A percentile compares a stretch with the other conserved stretches of the same genome.
phyloP scores from a whole-genome alignment of 2,797 vertebrate genomes.

The Thamnophis elegans region DNA sequence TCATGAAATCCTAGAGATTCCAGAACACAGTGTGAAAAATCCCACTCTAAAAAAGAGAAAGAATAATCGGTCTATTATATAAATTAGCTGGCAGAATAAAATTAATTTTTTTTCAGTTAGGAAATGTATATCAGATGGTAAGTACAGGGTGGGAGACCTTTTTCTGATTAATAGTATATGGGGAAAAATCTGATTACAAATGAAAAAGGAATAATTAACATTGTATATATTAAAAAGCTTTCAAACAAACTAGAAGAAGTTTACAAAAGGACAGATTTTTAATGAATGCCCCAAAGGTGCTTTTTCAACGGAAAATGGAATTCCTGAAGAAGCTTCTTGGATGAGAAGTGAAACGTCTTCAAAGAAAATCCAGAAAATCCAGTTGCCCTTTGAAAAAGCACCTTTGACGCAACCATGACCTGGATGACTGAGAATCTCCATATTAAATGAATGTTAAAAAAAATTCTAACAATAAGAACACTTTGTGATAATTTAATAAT shows the following conservation, averaged over 20 bases:
- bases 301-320: too few species aligned
- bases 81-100: not conserved
- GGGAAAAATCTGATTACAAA: not conserved
- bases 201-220: not conserved
- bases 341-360: too few species aligned
- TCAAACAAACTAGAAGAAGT: not conserved
- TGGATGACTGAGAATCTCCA: too few species aligned
- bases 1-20: not conserved
- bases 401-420: too few species aligned
- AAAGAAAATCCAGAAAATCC: too few species aligned
- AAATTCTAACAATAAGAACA: not conserved
- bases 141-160: not conserved
- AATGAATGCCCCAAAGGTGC: too few species aligned
- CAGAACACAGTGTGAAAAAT: not conserved
- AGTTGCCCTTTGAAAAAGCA: too few species aligned
- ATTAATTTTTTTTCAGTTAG: not conserved
- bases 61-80: not conserved
- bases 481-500: not conserved
- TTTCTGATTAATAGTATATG: not conserved
- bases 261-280: not conserved
- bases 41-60: not conserved
- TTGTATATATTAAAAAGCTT: not conserved
- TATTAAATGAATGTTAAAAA: not conserved
- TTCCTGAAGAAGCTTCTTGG: too few species aligned
- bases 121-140: not conserved